These are phyloP conservation scores for Eristalis arbustorum DNA, from an alignment of 2,888 invertebrate genomes.

Conservation along the genomic window DNA sequence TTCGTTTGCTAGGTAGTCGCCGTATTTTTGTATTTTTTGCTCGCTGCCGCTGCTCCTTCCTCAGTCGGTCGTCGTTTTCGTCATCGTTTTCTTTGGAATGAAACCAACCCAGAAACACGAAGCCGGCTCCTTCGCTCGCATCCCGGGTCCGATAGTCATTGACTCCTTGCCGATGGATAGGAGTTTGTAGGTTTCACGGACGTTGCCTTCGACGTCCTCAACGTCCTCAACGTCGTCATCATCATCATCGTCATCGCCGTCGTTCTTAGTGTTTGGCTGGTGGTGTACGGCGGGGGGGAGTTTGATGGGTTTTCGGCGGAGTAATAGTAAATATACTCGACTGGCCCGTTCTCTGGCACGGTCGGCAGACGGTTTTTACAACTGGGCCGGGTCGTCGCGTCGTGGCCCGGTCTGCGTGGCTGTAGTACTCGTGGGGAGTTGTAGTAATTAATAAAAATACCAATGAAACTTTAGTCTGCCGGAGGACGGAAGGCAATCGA, in stretches of 20 bases:
- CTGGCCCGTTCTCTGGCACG: background rate
- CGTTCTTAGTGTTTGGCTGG: background rate
- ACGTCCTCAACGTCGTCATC: background rate
- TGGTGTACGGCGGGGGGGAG: constrained; percentile 1
- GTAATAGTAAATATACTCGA: constrained; percentile 38
- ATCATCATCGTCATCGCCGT: background rate
- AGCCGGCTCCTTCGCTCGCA: constrained; percentile 1
- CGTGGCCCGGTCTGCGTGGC: background rate
- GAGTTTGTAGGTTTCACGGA: constrained; percentile 1
- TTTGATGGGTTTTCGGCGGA: constrained; percentile 43
- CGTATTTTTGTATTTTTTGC: background rate
- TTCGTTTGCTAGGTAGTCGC: background rate
- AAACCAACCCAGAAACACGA: background rate
- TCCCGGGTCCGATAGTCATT: constrained; percentile 24
- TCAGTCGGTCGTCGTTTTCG: background rate
- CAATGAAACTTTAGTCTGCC: background rate
- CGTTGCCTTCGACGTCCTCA: background rate
- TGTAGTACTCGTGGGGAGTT: background rate
- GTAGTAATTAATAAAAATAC: constrained; percentile 18
- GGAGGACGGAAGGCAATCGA: background rate
- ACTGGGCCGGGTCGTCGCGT: background rate
- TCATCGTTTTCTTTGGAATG: background rate
- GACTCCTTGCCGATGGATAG: constrained; percentile 20
- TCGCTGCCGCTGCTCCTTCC: background rate
- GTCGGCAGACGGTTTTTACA: constrained; percentile 10